Evolutionary conservation across 2,113 vertebrate genomes (phyloP), one percentile per base, ranked within the genome.

Genomic region (Lagopus muta): DNA sequence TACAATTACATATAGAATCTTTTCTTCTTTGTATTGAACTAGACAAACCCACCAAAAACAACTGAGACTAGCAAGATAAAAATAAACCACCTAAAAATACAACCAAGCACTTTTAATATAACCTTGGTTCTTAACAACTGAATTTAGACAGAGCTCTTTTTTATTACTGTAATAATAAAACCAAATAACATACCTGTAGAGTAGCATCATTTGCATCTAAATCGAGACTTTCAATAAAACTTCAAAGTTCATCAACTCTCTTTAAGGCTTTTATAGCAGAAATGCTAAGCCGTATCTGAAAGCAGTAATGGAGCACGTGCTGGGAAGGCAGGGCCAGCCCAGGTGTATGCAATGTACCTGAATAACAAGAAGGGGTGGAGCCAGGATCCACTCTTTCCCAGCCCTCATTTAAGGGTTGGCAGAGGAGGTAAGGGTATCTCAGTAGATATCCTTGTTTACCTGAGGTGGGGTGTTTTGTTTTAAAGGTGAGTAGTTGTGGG

Each of bases 11-110:
- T 14, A 11, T 57, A 60, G 19, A 86, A 48, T 16, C 25, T 67
- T 55, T 40, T 55, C 32, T 80, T 13, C n/a, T 40, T 16, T 36
- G 57, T 15, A 55, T 9, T 43, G 1, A 13, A 57, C 4, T 5
- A 5, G 24, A 60, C 20, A 78, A 75, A 19, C 10, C 82, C 30
- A 69, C 11, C 20, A 36, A 8, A 82, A 52, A 54, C 1, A 7
- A 74, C 17, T 14, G 8, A 38, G 8, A 52, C 38, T 21, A 11
- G 57, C 0, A 0, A 88, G 13, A 62, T 6, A 5, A 74, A 86
- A 93, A 88, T 16, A 77, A 83, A 93, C 81, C 18, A 18, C 8
- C 52, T 75, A 12, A 9, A 89, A 85, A 66, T 24, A 2, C 25
- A 11, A 69, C 62, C 20, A 74, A 75, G 42, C n/a, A 22, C 1